Base-by-base conservation (phyloP, 64 coral and sea anemone species). In the Actinia tenebrosa region DNA sequence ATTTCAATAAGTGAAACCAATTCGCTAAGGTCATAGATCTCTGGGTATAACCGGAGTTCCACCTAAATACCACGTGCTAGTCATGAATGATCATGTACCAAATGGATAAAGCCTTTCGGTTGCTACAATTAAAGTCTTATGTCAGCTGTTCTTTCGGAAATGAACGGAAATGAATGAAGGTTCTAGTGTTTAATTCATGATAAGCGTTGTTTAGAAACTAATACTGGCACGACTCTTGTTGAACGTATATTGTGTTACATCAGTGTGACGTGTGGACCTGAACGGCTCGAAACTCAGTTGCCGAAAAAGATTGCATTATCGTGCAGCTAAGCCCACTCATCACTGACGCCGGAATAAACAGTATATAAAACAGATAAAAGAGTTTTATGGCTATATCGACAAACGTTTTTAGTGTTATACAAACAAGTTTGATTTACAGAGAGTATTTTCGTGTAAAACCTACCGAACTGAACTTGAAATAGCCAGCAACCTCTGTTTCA, bases 21-120 rank as follows among this genome's bases (percentile, higher is more conserved):
- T 3, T 30, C n/a, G 69, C n/a, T 30, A 75, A 75, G 69, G 69
- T 30, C 42, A 42, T 75, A 42, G 69, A 75, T 26, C 26, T 30
- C 3, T n/a, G 20, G 19, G 63, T 37, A 69, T 37, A 75, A 75
- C 22, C 25, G 11, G 69, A n/a, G 69, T 25, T 75, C 11, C 69
- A 14, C 69, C 69, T 75, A 75, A 75, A 75, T 75, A 75, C 69
- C 69, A 75, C 69, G 69, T 75, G 69, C 26, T 27, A 75, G 63
- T 66, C 69, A 27, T 30, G 27, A 75, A 75, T 42, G 14, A 75
- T 42, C 25, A 75, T 75, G 69, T 37, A 9, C n/a, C 26, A 6
- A 75, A 15, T 23, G 3, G 23, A 11, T 30, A 7, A 11, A 75
- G 13, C 56, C 56, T 75, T 75, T 75, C 69, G 14, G 26, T 75